Percentiles rank a stretch among this genome's conserved stretches.
phyloP scores from a whole-genome alignment of 2,888 invertebrate genomes.

The Eupithecia vulgata region DNA sequence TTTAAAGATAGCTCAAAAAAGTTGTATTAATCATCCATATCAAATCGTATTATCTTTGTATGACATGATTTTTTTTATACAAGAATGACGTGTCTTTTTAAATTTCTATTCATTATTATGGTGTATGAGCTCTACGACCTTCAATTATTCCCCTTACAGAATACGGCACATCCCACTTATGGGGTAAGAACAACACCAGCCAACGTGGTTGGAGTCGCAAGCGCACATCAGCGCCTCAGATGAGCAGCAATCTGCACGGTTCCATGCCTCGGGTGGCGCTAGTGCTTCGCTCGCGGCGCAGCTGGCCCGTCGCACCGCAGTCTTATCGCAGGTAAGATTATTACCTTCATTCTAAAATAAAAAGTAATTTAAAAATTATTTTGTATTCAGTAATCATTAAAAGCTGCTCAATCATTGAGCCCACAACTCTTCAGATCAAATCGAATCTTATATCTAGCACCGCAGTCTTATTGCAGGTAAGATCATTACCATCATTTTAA shows the following conservation, averaged over 20 bases:
- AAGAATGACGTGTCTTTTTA: no score
- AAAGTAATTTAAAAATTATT: neutral
- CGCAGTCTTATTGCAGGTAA: no score
- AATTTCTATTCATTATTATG: no score
- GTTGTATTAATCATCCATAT: no score
- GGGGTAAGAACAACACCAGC: slow-evolving; percentile 84
- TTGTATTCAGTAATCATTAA: no score
- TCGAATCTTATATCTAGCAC: no score
- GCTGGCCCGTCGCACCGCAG: slow-evolving; percentile 90
- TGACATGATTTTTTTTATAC: neutral
- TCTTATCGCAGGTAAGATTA: slow-evolving; percentile 85
- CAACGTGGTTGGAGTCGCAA: slow-evolving; percentile 85
- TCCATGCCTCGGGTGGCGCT: slow-evolving; percentile 83
- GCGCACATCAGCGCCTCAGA: slow-evolving; percentile 89
- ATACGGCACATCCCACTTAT: slow-evolving; percentile 83
- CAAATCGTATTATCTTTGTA: no score
- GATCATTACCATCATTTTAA: no score
- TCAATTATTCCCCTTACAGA: slow-evolving; percentile 51
- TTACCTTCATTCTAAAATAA: no score
- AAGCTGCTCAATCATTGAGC: no score
- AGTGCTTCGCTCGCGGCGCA: slow-evolving; percentile 87
- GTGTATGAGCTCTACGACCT: neutral
- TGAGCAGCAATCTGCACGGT: slow-evolving; percentile 82
- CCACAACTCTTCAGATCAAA: no score
- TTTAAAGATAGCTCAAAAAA: no score